These are phyloP conservation scores for Enteromius radiatus DNA, from an alignment of 2,797 vertebrate species.

Conservation along the genomic window DNA sequence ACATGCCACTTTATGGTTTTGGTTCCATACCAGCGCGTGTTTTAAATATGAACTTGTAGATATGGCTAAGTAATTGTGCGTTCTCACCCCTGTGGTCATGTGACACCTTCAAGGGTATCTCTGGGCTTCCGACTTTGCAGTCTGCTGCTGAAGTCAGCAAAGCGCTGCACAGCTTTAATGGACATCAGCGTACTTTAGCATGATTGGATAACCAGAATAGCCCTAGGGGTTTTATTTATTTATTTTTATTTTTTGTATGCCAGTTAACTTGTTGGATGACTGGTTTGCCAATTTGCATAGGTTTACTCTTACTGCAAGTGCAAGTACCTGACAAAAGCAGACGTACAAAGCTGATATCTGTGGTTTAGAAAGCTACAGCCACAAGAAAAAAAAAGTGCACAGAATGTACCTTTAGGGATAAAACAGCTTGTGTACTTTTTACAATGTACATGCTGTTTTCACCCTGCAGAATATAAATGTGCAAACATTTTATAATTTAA, in stretches of 20 bases:
- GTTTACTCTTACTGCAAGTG: not conserved
- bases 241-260: conserved; percentile 27
- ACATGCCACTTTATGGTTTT: conserved; percentile 18
- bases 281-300: not conserved
- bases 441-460: not conserved
- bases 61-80: conserved; percentile 6
- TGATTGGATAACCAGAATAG: conserved; percentile 70
- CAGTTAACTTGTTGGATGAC: conserved; percentile 28
- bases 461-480: not conserved
- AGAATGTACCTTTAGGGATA: not conserved
- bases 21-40: conserved; percentile 33
- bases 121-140: conserved; percentile 22
- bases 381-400: not conserved
- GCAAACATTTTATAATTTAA: not conserved
- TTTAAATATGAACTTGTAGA: conserved; percentile 1
- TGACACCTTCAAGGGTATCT: conserved; percentile 50
- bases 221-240: conserved; percentile 30
- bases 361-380: not conserved
- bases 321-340: not conserved
- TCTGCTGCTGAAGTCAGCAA: conserved; percentile 70
- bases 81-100: conserved; percentile 20
- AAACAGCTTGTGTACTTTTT: not conserved
- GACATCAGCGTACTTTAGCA: conserved; percentile 67
- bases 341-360: not conserved
- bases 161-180: conserved; percentile 69